phyloP scores from a whole-genome alignment of 2,888 invertebrate genomes.

The Thera britannica region DNA sequence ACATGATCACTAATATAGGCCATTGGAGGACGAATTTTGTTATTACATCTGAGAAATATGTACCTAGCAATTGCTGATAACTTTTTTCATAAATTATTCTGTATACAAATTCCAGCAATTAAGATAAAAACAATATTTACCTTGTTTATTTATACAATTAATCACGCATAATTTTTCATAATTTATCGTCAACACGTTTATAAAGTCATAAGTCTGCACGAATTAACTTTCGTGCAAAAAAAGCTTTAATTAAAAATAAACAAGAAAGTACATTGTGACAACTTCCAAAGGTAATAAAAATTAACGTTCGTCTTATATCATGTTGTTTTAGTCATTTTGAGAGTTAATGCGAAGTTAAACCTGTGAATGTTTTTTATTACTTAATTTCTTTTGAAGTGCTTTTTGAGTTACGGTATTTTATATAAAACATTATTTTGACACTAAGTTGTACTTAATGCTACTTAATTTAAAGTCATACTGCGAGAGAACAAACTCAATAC shows the following conservation, averaged over 20 bases:
- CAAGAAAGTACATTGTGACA: conserved; percentile 23
- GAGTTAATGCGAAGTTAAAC: conserved; percentile 37
- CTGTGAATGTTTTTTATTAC: conserved; percentile 39
- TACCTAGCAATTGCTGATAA: too few relatives aligned
- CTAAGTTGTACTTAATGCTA: too few relatives aligned
- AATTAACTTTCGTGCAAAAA: background rate
- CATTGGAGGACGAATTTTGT: background rate
- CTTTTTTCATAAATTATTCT: too few relatives aligned
- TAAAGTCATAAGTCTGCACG: conserved; percentile 15
- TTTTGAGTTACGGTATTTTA: conserved; percentile 29
- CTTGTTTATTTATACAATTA: background rate
- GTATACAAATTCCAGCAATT: background rate
- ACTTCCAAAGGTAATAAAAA: conserved; percentile 30
- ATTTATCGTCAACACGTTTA: conserved; percentile 26
- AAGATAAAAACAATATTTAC: too few relatives aligned
- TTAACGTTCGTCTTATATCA: conserved; percentile 28
- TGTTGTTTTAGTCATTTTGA: conserved; percentile 36
- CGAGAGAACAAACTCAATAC: too few relatives aligned
- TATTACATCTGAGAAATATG: background rate
- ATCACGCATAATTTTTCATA: conserved; percentile 20
- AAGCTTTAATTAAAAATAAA: conserved; percentile 22
- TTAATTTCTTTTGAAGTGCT: conserved; percentile 40
- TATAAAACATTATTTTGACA: background rate
- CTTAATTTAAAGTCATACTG: too few relatives aligned
- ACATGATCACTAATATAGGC: background rate